These are phyloP conservation scores for Vultur gryphus DNA, from an alignment of 2,797 vertebrate species.

Conservation along the genomic window DNA sequence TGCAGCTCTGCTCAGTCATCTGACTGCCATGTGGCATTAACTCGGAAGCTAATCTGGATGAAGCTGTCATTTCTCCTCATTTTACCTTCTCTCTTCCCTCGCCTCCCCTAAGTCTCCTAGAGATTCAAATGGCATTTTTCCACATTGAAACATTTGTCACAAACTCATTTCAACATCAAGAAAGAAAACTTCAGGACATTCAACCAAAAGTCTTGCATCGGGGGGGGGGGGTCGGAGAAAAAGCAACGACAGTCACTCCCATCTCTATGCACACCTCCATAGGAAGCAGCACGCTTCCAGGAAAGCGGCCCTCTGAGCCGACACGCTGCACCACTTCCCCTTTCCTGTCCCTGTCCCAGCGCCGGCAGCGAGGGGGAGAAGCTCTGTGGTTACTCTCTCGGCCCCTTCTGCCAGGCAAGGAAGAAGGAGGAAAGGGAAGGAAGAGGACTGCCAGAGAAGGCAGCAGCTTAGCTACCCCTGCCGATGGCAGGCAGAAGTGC, in stretches of 20 bases:
- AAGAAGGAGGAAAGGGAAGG: background rate
- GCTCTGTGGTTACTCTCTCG: background rate
- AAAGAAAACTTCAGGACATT: background rate
- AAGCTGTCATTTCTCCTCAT: background rate
- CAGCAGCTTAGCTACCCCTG: constrained; percentile 14
- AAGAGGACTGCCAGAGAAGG: background rate
- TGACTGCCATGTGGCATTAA: background rate
- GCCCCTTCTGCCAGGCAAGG: background rate
- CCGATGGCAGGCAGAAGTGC: background rate
- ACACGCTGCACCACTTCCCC: background rate
- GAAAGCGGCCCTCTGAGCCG: background rate
- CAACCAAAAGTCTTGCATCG: background rate
- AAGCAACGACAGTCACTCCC: background rate
- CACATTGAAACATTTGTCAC: background rate
- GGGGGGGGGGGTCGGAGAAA: background rate
- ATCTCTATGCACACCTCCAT: background rate
- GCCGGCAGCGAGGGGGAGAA: background rate
- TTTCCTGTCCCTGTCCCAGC: background rate
- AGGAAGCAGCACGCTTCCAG: background rate
- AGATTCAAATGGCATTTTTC: background rate
- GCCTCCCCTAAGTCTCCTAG: background rate
- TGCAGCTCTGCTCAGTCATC: background rate
- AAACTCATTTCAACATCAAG: background rate
- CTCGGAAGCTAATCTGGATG: background rate
- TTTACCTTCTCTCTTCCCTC: background rate